These are phyloP conservation scores for Thyatira batis DNA, from an alignment of 2,888 invertebrate genomes.

Conservation along the genomic window DNA sequence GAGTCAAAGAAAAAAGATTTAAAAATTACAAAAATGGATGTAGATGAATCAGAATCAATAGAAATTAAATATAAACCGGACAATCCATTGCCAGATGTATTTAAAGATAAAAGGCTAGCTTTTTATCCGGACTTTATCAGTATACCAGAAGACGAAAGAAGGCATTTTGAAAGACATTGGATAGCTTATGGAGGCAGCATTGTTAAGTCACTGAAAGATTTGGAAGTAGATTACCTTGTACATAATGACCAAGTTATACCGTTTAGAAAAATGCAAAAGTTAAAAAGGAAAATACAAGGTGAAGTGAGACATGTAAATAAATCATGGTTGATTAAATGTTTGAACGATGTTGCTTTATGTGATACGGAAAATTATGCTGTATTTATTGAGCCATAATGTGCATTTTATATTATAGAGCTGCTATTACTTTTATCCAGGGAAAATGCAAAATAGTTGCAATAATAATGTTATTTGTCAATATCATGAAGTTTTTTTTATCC, in stretches of 20 bases:
- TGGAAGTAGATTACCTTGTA: constrained; percentile 64
- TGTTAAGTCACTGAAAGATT: constrained; percentile 55
- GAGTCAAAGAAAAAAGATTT: constrained; percentile 5
- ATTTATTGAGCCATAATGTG: constrained; percentile 39
- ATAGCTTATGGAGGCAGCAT: constrained; percentile 83
- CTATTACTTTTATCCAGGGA: too few relatives aligned
- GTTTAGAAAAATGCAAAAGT: constrained; percentile 51
- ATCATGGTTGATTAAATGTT: constrained; percentile 68
- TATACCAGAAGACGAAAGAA: constrained; percentile 61
- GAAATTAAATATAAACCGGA: constrained; percentile 41
- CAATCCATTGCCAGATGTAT: constrained; percentile 64
- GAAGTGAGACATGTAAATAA: constrained; percentile 62
- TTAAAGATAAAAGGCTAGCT: constrained; percentile 57
- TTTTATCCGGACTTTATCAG: constrained; percentile 76
- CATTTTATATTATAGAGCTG: constrained; percentile 14
- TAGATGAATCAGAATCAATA: constrained; percentile 13
- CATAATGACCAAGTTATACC: constrained; percentile 54
- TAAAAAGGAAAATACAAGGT: constrained; percentile 46
- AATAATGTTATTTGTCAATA: too few relatives aligned
- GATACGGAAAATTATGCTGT: constrained; percentile 60
- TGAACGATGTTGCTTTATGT: constrained; percentile 55
- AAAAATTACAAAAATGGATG: constrained; percentile 12
- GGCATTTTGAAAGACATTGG: constrained; percentile 82
- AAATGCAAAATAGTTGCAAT: too few relatives aligned
- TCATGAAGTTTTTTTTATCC: too few relatives aligned